Base-by-base conservation (phyloP, 1,140 invertebrate genomes). In the Asobara japonica region DNA sequence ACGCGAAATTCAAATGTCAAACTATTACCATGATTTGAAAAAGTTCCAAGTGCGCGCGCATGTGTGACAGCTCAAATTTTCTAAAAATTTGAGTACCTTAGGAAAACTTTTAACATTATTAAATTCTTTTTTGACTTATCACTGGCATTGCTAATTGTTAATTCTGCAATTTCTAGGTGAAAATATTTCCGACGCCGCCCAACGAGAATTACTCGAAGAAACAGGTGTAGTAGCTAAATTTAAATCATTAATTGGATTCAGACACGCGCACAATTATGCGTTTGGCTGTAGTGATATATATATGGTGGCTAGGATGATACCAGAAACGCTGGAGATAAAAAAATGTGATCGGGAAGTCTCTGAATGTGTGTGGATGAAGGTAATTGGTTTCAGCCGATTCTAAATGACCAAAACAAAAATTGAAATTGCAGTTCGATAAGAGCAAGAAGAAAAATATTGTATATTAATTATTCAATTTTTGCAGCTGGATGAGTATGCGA, bases 241-340 rank as follows among this genome's bases (percentile, higher is more conserved):
- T 83, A 84, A 91, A 56, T 93, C 92, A 27, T 78, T 98, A 8
- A 81, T 97, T 10, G 89, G 91, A 51, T 91, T 97, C 72, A 89
- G 96, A 74, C 96, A 97, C 80, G 88, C 89, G 6, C 93, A 94
- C 75, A 79, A 87, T 41, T 90, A 90, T 76, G 90, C 90, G 78
- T 97, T 93, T 83, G 91, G 89, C 5, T 97, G 95, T 80, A 96
- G 94, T 0, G 96, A 96, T 82, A 91, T 97, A 61, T 97, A 96
- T 79, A 89, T 94, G 48, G 89, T 97, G 0, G 90, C 94, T 4
- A 90, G 90, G 74, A 87, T 97, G 75, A 91, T 88, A 75, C 94
- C 96, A 1, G 66, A 89, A 0, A 91, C 90, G 30, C 82, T 88
- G 16, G 86, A 91, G 7, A 93, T 96, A 41, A 85, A 84, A 48